Base-by-base conservation (phyloP, 2,797 vertebrate species). In the Enteromius mattozi region DNA sequence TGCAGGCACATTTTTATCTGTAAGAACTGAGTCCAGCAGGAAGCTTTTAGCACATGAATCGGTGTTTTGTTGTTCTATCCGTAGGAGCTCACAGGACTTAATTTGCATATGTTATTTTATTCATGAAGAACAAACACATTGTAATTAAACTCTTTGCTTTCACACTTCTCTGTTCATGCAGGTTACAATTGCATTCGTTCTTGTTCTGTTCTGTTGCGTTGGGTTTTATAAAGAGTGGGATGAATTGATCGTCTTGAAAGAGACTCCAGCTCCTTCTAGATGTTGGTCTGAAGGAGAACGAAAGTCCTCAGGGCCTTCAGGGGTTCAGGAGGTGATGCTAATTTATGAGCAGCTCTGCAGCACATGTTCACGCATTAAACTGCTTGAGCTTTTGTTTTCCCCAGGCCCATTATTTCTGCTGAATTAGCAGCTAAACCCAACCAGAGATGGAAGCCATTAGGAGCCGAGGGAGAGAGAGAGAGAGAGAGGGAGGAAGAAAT, bases 291-390 rank as follows among this genome's bases (percentile, higher is more conserved):
- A 42, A 69, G 37, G 90, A 91, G 92, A 89, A 91, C 78, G 88
- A 93, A 94, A 95, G 95, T 89, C 91, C 93, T 95, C 93, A 91
- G 93, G 95, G 94, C 91, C 93, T 91, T 91, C 66, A 69, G 35
- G 66, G 35, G 66, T 69, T 69, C 69, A 54, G 71, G 71, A 75
- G 71, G 94, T 94, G 94, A 94, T 93, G 93, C 94, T 97, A 96
- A 97, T 97, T 98, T 97, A 97, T 93, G 93, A 97, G 95, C 96
- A 94, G 92, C 94, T 96, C 95, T 96, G 94, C 95, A 95, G 96
- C 96, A 95, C 95, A 95, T 97, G 94, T 96, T 96, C 96, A 97
- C 95, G 92, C 94, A 94, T 93, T 94, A 94, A 94, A 89, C 92
- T 92, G 92, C 90, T 92, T 91, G 90, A 89, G 88, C 87, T 95